Evolutionary conservation across 2,888 invertebrate species (phyloP).

Genomic region (Rhodophaea formosa): DNA sequence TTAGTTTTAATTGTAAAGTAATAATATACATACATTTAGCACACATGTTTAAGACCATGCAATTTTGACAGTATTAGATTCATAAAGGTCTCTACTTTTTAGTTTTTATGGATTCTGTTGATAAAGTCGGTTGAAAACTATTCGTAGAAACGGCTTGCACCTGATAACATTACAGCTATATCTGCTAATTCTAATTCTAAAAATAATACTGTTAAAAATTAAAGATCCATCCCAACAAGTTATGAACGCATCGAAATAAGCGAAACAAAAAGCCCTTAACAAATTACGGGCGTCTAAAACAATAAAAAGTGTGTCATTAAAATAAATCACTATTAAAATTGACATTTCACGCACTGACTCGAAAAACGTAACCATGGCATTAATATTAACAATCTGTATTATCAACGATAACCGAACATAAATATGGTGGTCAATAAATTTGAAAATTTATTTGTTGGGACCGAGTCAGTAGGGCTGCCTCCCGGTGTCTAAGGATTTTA

Average conservation of each 20-base stretch:
- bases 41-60: too few species aligned
- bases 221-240: conserved; percentile 17
- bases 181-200: too few species aligned
- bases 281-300: conserved; percentile 41
- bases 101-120: too few species aligned
- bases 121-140: too few species aligned
- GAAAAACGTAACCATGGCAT: conserved; percentile 50
- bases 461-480: conserved; percentile 19
- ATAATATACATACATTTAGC: too few species aligned
- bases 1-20: too few species aligned
- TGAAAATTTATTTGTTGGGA: conserved; percentile 63
- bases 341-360: conserved; percentile 70
- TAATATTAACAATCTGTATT: conserved; percentile 68
- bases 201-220: conserved; percentile 11
- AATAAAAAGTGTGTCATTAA: conserved; percentile 42
- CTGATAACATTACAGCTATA: too few species aligned
- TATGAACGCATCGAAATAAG: conserved; percentile 21
- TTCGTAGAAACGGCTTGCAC: too few species aligned
- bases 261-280: conserved; percentile 32
- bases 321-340: conserved; percentile 73
- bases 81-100: too few species aligned
- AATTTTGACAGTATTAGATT: too few species aligned
- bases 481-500: too few species aligned
- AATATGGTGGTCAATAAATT: conserved; percentile 72
- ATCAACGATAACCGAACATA: conserved; percentile 65